Evolutionary conservation across 1,140 invertebrate species (phyloP).

Genomic region (Penaeus japonicus): DNA sequence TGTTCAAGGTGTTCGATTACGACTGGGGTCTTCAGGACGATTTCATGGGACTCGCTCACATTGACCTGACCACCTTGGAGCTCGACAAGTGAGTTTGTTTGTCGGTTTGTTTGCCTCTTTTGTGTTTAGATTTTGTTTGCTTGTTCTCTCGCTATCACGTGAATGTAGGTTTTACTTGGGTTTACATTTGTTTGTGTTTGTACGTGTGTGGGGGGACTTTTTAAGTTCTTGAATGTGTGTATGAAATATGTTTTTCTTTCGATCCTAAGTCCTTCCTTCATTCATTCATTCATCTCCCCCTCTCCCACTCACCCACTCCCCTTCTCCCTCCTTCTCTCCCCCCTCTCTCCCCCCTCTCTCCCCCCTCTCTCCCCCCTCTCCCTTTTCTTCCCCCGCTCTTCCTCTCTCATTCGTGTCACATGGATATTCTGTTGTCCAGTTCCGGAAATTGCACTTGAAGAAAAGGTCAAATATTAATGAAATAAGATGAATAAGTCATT

Average conservation of each 20-base stretch:
- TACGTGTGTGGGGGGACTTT: no score
- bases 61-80: conserved; percentile 87
- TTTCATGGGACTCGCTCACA: conserved; percentile 90
- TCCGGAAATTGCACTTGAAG: no score
- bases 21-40: conserved; percentile 98
- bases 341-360: neutral
- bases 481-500: no score
- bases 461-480: no score
- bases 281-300: neutral
- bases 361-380: neutral
- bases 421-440: no score
- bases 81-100: conserved; percentile 73
- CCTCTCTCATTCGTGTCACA: no score
- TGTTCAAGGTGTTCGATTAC: conserved; percentile 90
- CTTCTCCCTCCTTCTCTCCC: neutral
- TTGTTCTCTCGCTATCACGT: neutral
- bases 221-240: no score
- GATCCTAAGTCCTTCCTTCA: neutral
- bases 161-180: neutral
- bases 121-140: neutral
- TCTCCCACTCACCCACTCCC: neutral
- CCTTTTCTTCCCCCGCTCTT: neutral
- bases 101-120: conserved; percentile 17
- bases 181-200: neutral
- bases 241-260: neutral